A percentile compares a stretch with the other conserved stretches of the same genome.
phyloP scores from a whole-genome alignment of 2,113 vertebrate species.

The Brachyistius frenatus region DNA sequence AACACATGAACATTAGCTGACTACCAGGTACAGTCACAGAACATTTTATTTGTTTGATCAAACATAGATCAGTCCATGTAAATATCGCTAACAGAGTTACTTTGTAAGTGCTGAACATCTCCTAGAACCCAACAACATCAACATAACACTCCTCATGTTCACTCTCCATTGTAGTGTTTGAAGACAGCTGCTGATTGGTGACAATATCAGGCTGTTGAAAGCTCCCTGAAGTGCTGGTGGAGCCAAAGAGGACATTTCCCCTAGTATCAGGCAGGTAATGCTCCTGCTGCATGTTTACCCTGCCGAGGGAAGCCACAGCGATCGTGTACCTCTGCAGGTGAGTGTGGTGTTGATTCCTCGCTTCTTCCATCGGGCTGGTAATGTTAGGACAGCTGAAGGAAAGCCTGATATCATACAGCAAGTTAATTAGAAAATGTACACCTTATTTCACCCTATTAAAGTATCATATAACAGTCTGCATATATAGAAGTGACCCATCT shows the following conservation, averaged over 20 bases:
- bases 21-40: not conserved
- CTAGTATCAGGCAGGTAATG: constrained; percentile 46
- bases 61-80: not conserved
- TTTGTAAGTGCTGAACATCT: not conserved
- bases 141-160: constrained; percentile 70
- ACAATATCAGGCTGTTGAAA: constrained; percentile 40
- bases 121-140: constrained; percentile 15
- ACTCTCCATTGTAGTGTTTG: not conserved
- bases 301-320: constrained; percentile 73
- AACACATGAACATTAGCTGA: not conserved
- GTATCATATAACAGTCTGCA: not conserved
- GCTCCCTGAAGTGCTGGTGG: not conserved
- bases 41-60: constrained; percentile 1
- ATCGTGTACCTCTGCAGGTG: constrained; percentile 75
- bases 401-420: constrained; percentile 20
- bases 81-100: not conserved
- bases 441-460: not conserved
- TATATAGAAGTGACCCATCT: not conserved
- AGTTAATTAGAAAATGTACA: not conserved
- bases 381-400: constrained; percentile 75
- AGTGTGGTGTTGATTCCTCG: constrained; percentile 67
- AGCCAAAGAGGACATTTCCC: constrained; percentile 21
- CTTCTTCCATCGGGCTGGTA: constrained; percentile 69
- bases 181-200: not conserved
- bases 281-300: constrained; percentile 67